These are phyloP conservation scores for Gasteruption jaculator DNA, from an alignment of 2,888 invertebrate genomes.

Conservation along the genomic window DNA sequence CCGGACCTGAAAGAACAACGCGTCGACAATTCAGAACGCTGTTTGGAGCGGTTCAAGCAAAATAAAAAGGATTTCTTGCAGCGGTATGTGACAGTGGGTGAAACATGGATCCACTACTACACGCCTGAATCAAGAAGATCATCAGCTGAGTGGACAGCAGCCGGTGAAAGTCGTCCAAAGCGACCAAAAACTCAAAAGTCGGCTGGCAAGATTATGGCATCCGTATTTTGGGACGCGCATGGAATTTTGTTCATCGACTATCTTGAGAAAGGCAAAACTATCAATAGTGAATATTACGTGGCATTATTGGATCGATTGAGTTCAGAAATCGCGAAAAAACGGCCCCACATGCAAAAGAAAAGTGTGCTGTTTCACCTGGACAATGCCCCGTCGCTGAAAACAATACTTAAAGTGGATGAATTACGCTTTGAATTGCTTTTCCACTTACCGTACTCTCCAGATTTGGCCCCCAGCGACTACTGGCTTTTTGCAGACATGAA, in stretches of 20 bases:
- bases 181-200: conserved; percentile 9
- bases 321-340: conserved; percentile 28
- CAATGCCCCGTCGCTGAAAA: conserved; percentile 21
- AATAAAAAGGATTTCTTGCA: conserved; percentile 22
- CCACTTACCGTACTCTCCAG: too few relatives aligned
- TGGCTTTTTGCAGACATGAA: too few relatives aligned
- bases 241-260: conserved; percentile 38
- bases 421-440: too few relatives aligned
- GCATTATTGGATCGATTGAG: conserved; percentile 28
- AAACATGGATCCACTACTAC: conserved; percentile 41
- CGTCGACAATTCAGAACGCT: conserved; percentile 14
- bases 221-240: conserved; percentile 38
- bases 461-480: too few relatives aligned
- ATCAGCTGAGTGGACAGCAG: conserved; percentile 15
- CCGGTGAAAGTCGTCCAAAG: conserved; percentile 15
- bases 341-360: conserved; percentile 28
- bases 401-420: too few relatives aligned
- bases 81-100: conserved; percentile 39
- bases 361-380: conserved; percentile 25
- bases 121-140: conserved; percentile 31
- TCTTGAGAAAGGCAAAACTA: conserved; percentile 34
- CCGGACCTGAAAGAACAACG: conserved; percentile 23
- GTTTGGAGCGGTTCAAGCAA: conserved; percentile 17
- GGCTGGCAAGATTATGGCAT: conserved; percentile 26
- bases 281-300: conserved; percentile 27